Base-by-base conservation (phyloP, 2,113 vertebrate species). In the Gasterosteus aculeatus region DNA sequence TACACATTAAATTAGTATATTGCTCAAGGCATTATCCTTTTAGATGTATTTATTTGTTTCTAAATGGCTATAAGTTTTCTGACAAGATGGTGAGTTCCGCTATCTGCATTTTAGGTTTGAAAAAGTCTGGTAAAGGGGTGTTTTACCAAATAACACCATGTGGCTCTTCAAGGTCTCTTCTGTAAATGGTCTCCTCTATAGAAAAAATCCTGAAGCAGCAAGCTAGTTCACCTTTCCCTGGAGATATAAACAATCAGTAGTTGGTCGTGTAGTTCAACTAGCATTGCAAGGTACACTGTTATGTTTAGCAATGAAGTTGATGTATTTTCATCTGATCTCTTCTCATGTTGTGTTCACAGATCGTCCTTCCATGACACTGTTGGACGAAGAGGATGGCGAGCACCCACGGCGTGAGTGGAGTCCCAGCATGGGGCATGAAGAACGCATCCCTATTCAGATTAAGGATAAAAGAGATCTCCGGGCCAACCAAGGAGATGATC, bases 371-470 rank as follows among this genome's bases (percentile, higher is more conserved):
- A 91, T 93, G 90, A 77, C 84, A 0, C 72, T 93, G 61, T 51
- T 92, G 71, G 92, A 92, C 0, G 92, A 91, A 19, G 91, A 93
- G 77, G 91, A 93, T n/a, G 82, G 85, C 5, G 91, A 93, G 68
- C 90, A 91, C 77, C 92, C 91, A 1, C 83, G 92, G 0, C 89
- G 92, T 0, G 91, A 92, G 77, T 93, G 92, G 92, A 93, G 92
- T 77, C 92, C 92, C 57, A 93, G 92, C 82, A 93, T 93, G 92
- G 92, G 92, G 0, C 92, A 93, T 1, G 90, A 92, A 35, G 92
- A 93, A 76, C 91, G 92, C 3, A 86, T 93, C 67, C 92, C 92
- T 3, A 85, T 92, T 53, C 91, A 89, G 75, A 85, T 92, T n/a
- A 93, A 93, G 79, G 92, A 93, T 26, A 93, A 93, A 49, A 73